These are phyloP conservation scores for Haliclona indistincta DNA, from an alignment of 37 sponge, comb jelly and placozoan species.

Conservation along the genomic window DNA sequence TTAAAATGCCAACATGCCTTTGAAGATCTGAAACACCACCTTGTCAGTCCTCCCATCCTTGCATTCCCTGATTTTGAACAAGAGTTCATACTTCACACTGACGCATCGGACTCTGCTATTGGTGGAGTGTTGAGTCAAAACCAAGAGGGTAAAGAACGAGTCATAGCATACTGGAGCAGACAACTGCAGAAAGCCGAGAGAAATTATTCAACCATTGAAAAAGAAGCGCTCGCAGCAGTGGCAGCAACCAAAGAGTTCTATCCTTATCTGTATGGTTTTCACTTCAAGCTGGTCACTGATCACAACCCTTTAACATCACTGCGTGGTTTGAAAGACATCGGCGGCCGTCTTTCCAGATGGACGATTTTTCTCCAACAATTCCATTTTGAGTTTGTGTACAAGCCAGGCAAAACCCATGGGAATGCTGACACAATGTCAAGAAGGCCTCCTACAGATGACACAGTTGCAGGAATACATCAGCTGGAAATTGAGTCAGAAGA, in stretches of 20 bases:
- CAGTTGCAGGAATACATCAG: too few species aligned
- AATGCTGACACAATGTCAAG: slow-evolving; percentile 26
- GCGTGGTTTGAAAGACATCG: slow-evolving; percentile 14
- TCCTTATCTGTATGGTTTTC: slow-evolving; percentile 22
- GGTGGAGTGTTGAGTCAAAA: slow-evolving; percentile 37
- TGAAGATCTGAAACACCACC: slow-evolving; percentile 2
- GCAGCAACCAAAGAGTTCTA: slow-evolving; percentile 29
- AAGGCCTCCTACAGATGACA: too few species aligned
- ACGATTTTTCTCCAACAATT: slow-evolving; percentile 14
- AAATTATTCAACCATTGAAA: slow-evolving; percentile 37
- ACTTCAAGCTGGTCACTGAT: slow-evolving; percentile 25
- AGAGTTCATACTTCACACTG: slow-evolving; percentile 13
- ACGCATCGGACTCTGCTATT: slow-evolving; percentile 33
- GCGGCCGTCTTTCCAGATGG: slow-evolving; percentile 22
- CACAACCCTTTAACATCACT: slow-evolving; percentile 24
- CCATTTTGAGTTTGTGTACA: slow-evolving; percentile 3
- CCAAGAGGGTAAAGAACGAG: slow-evolving; percentile 23
- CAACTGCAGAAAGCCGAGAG: slow-evolving; percentile 33
- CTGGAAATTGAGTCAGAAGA: too few species aligned
- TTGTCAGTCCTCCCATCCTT: slow-evolving; percentile 37
- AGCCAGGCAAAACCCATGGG: slow-evolving; percentile 13
- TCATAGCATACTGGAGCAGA: slow-evolving; percentile 36
- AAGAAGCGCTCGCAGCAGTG: slow-evolving; percentile 37
- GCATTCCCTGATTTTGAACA: slow-evolving; percentile 23
- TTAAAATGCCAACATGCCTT: slow-evolving; percentile 23